Conservation (phyloP, 2,797 vertebrate genomes). For the Bradypodion ventrale region DNA sequence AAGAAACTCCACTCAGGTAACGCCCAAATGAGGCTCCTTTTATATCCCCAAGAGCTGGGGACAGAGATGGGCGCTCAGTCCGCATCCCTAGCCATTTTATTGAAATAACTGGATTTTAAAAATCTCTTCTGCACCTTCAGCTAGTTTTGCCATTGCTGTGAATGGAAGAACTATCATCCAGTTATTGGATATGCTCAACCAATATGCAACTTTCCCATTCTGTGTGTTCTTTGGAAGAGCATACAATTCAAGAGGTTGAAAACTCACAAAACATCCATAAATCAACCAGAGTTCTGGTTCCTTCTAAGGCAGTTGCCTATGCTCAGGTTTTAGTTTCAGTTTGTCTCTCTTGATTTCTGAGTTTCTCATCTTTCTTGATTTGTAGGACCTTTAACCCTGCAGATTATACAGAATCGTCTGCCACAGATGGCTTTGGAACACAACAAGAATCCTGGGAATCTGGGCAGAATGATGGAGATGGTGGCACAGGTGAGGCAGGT, state of each 20-base stretch:
- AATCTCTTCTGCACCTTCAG: not conserved
- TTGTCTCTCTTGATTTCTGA: constrained; percentile 59
- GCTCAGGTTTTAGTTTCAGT: not conserved
- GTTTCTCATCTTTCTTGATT: constrained; percentile 65
- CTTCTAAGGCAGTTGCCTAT: not conserved
- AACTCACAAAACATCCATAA: too few species aligned
- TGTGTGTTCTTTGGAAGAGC: not conserved
- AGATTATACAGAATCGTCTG: constrained; percentile 86
- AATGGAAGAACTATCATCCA: not conserved
- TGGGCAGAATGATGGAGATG: constrained; percentile 82
- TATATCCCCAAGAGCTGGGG: too few species aligned
- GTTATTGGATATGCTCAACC: not conserved
- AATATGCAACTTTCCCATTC: not conserved
- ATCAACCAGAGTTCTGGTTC: too few species aligned
- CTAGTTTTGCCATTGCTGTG: not conserved
- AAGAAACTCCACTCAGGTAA: too few species aligned
- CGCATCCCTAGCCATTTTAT: not conserved
- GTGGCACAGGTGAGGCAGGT: constrained; percentile 84
- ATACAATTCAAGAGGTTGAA: too few species aligned
- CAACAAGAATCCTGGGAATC: constrained; percentile 88
- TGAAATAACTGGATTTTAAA: not conserved
- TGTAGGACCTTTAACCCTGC: constrained; percentile 93
- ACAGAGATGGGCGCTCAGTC: too few species aligned
- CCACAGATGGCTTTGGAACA: constrained; percentile 80
- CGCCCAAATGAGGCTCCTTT: too few species aligned